A percentile compares a stretch with the other conserved stretches of the same genome.
Conservation (phyloP, 2,888 invertebrate genomes). For the Trissolcus brochymenae region DNA sequence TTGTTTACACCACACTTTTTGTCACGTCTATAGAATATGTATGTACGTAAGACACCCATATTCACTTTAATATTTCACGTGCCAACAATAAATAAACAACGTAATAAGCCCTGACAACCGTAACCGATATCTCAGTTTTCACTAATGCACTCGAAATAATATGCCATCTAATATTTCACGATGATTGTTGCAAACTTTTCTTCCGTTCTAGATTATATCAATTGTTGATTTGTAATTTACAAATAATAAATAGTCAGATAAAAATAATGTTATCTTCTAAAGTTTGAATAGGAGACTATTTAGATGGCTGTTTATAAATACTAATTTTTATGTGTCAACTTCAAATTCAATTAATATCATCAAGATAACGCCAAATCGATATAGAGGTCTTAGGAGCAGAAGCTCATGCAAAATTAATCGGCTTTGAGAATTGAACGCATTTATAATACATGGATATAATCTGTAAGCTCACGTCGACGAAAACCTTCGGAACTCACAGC, state of each 20-base stretch:
- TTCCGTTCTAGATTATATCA: no score
- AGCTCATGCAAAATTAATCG: conserved; percentile 28
- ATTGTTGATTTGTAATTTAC: no score
- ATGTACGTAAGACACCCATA: conserved; percentile 3
- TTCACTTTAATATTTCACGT: conserved; percentile 18
- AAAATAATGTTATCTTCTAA: no score
- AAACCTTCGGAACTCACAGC: neutral
- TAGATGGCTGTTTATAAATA: no score
- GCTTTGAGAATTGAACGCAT: conserved; percentile 15
- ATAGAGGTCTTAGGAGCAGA: conserved; percentile 11
- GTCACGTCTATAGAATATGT: conserved; percentile 29
- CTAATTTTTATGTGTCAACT: neutral
- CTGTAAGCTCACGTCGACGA: conserved; percentile 13
- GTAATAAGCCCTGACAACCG: conserved; percentile 19
- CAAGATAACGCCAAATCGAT: conserved; percentile 25
- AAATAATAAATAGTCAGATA: no score
- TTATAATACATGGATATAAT: conserved; percentile 21
- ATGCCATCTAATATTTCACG: neutral
- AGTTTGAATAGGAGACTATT: no score
- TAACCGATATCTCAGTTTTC: conserved; percentile 25
- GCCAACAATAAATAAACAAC: conserved; percentile 22
- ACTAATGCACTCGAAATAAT: neutral
- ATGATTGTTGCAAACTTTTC: no score
- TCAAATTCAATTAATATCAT: conserved; percentile 16
- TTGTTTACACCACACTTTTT: conserved; percentile 40